A percentile compares a stretch with the other conserved stretches of the same genome.
Conservation (phyloP, 2,888 invertebrate genomes). For the Volucella inanis region DNA sequence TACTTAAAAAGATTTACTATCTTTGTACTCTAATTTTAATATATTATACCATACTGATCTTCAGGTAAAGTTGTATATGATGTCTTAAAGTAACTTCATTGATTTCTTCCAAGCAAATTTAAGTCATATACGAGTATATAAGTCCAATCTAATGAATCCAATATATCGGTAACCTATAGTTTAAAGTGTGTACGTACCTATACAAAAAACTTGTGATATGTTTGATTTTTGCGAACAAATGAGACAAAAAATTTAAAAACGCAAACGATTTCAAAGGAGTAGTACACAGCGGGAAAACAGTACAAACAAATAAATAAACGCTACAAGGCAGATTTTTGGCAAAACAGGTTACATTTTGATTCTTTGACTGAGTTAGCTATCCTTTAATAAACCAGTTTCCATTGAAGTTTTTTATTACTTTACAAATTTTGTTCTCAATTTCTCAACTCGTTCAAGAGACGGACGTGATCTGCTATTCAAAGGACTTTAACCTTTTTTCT, state of each 20-base stretch:
- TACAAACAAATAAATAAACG: constrained; percentile 24
- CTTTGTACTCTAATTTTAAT: no score
- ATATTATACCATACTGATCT: no score
- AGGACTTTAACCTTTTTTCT: constrained; percentile 21
- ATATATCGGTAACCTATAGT: no score
- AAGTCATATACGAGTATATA: no score
- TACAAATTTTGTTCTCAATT: constrained; percentile 22
- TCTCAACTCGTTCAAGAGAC: constrained; percentile 10
- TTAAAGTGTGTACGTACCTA: not conserved
- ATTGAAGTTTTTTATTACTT: constrained; percentile 9
- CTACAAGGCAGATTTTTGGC: constrained; percentile 25
- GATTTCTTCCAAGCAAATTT: no score
- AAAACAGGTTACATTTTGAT: constrained; percentile 62
- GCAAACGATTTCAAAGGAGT: not conserved
- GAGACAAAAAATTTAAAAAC: not conserved
- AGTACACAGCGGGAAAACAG: not conserved
- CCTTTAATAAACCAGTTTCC: constrained; percentile 61
- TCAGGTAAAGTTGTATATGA: no score
- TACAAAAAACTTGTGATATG: not conserved
- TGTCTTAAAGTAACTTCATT: no score
- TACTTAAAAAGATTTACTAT: no score
- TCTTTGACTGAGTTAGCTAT: constrained; percentile 45
- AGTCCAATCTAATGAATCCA: no score
- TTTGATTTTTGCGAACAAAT: not conserved
- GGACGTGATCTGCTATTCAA: constrained; percentile 40